These are phyloP conservation scores for Dipodomys ordii DNA, from an alignment of 2,113 vertebrate genomes.

Conservation along the genomic window DNA sequence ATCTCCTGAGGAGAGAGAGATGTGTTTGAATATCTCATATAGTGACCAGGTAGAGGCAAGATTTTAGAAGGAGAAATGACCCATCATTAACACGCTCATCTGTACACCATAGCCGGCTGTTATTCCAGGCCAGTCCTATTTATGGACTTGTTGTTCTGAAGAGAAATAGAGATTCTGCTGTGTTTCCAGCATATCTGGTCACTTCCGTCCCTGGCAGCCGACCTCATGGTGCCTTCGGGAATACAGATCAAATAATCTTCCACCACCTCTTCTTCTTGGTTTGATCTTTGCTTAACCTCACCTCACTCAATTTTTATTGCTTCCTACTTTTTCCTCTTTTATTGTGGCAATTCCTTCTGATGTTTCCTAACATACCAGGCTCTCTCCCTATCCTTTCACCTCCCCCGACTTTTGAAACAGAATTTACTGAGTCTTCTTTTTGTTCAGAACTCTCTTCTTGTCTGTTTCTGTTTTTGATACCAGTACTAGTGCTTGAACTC, in stretches of 20 bases:
- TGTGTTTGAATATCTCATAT: neutral
- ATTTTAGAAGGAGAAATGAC: neutral
- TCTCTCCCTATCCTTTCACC: too few relatives aligned
- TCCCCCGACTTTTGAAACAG: neutral
- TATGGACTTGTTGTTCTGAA: neutral
- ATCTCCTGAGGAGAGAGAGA: neutral
- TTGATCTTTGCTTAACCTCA: neutral
- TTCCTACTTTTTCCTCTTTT: too few relatives aligned
- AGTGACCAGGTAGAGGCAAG: neutral
- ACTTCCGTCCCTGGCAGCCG: neutral
- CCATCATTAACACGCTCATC: neutral
- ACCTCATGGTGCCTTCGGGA: neutral
- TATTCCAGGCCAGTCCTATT: neutral
- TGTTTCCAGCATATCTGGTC: neutral
- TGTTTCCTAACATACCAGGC: too few relatives aligned
- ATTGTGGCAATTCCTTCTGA: too few relatives aligned
- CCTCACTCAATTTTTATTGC: neutral
- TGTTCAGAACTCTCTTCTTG: neutral
- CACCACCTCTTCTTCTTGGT: neutral
- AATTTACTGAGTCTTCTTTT: neutral
- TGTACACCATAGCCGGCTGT: neutral
- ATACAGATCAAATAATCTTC: neutral
- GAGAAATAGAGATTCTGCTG: accelerated
- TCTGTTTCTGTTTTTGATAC: too few relatives aligned
- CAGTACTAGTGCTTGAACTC: too few relatives aligned